These are phyloP conservation scores for Diorhabda sublineata DNA, from an alignment of 1,140 invertebrate genomes.

Conservation along the genomic window DNA sequence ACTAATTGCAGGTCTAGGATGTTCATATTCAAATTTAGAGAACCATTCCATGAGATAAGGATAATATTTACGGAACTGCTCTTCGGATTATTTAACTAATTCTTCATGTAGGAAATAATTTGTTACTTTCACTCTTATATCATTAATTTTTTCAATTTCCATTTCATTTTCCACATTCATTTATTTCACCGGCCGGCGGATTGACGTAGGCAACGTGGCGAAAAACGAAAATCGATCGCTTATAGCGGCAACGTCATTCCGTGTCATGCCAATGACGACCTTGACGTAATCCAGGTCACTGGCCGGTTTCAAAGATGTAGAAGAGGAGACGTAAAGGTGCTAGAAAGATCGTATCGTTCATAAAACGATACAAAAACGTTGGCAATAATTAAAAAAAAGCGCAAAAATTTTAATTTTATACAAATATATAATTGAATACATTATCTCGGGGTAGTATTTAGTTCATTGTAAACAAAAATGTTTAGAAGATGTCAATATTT, in stretches of 20 bases:
- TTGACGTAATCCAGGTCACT: conserved; percentile 1
- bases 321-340: neutral
- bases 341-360: too few relatives aligned
- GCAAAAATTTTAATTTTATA: too few relatives aligned
- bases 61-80: neutral
- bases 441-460: too few relatives aligned
- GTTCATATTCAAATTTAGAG: neutral
- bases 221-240: neutral
- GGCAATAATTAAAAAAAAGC: too few relatives aligned
- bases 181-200: neutral
- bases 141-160: neutral
- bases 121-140: too few relatives aligned
- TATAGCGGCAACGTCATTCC: neutral
- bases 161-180: neutral
- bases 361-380: too few relatives aligned
- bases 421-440: too few relatives aligned
- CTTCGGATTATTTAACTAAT: neutral
- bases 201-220: neutral
- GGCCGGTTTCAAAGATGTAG: neutral
- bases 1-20: neutral
- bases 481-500: too few relatives aligned
- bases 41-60: neutral
- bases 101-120: too few relatives aligned
- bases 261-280: neutral
- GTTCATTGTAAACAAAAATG: too few relatives aligned